Conservation (phyloP, 2,797 vertebrate species). For the Holocentrus rufus region DNA sequence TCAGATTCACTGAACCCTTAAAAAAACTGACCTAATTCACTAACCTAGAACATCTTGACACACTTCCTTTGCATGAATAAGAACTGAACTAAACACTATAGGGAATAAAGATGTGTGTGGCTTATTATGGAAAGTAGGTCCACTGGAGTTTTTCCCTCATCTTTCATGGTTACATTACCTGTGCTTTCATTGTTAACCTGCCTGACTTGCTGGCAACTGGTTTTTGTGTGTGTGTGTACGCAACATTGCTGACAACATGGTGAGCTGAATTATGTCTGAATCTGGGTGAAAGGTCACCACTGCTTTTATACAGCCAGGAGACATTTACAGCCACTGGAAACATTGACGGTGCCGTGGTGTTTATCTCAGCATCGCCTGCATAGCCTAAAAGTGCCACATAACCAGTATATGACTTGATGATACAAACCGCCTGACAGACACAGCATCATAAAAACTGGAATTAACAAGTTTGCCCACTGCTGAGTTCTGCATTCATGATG, state of each 20-base stretch:
- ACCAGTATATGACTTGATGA: not conserved
- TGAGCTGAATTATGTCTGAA: constrained; percentile 30
- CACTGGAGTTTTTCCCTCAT: not conserved
- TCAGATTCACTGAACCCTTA: constrained; percentile 25
- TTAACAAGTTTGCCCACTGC: too few relatives aligned
- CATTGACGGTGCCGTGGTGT: constrained; percentile 46
- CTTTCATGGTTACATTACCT: not conserved
- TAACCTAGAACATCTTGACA: constrained; percentile 59
- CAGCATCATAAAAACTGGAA: not conserved
- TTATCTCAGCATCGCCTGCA: not conserved
- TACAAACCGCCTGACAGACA: not conserved
- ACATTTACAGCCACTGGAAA: constrained; percentile 52
- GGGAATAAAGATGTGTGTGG: constrained; percentile 20
- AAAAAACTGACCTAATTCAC: constrained; percentile 61
- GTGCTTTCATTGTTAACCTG: not conserved
- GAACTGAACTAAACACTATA: constrained; percentile 8
- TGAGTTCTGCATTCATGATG: too few relatives aligned
- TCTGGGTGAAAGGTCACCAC: constrained; percentile 55
- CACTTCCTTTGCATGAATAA: constrained; percentile 48
- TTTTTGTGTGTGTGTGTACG: constrained; percentile 3
- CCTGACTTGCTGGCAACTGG: not conserved
- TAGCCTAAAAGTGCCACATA: not conserved
- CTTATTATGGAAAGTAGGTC: constrained; percentile 7
- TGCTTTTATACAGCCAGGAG: constrained; percentile 31
- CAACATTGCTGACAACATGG: constrained; percentile 5